These are phyloP conservation scores for Lanistes nyassanus DNA, from an alignment of 1,140 invertebrate species.

Conservation along the genomic window DNA sequence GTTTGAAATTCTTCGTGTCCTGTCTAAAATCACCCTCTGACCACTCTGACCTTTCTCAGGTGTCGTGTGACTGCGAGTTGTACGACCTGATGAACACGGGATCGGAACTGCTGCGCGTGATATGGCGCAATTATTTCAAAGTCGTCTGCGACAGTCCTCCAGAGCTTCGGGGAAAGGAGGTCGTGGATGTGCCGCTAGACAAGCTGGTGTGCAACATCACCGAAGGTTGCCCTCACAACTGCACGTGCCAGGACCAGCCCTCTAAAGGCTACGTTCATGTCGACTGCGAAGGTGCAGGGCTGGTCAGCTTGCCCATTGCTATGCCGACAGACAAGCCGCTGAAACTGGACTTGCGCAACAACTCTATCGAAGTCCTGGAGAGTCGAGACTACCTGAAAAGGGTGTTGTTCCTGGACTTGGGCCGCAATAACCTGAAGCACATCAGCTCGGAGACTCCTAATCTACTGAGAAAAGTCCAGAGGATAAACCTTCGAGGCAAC, in stretches of 20 bases:
- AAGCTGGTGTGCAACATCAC: constrained; percentile 33
- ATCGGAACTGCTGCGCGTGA: constrained; percentile 22
- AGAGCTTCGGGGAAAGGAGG: constrained; percentile 14
- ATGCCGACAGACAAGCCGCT: constrained; percentile 11
- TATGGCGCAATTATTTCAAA: constrained; percentile 18
- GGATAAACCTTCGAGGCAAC: background rate
- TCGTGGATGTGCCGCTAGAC: constrained; percentile 19
- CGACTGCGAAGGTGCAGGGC: constrained; percentile 18
- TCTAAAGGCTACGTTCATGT: constrained; percentile 27
- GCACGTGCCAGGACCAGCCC: constrained; percentile 28
- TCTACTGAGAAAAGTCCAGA: background rate
- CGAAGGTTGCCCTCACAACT: constrained; percentile 23
- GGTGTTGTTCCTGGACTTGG: background rate
- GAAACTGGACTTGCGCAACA: background rate
- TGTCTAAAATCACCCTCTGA: too few species aligned
- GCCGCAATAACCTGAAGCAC: background rate
- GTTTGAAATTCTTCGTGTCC: too few species aligned
- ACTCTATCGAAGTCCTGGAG: background rate
- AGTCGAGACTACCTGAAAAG: background rate
- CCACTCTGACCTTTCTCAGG: background rate
- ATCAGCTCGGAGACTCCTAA: background rate
- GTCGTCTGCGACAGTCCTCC: constrained; percentile 27
- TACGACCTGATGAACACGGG: constrained; percentile 20
- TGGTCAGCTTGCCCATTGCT: constrained; percentile 9
- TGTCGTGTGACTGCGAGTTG: constrained; percentile 33